Base-by-base conservation (phyloP, 2,113 vertebrate species). In the Rhineura floridana region DNA sequence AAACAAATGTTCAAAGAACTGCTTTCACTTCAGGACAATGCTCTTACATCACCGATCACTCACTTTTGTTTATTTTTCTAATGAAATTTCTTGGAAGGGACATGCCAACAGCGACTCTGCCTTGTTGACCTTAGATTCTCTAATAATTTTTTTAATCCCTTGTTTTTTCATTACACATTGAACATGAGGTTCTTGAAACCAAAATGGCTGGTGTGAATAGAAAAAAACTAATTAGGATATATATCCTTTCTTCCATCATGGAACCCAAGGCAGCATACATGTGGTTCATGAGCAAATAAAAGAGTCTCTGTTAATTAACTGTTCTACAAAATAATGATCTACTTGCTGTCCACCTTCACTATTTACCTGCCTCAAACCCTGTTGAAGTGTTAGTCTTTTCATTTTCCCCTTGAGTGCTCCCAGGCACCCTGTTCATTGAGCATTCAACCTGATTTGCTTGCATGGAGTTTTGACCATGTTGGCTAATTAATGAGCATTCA, bases 1-100 rank as follows among this genome's bases (percentile, higher is more conserved):
- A 91, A 82, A 75, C 91, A 87, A 93, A 84, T 12, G 23, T 70
- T 89, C 80, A 80, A 88, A 92, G 80, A 81, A 11, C 19, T 46
- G 28, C 50, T 59, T 79, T 87, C 77, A 50, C 42, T 19, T 25
- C 50, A n/a, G 78, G 50, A 72, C 36, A 44, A 78, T 3, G 2
- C 52, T 39, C 11, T 72, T 81, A 33, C 33, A 46, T 72, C 7
- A 59, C 39, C 65, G 15, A 13, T 12, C 25, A 28, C 33, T 39
- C 50, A 46, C 50, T 46, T 39, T 7, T 2, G 28, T 86, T 90
- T 39, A 3, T 59, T 59, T 59, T 19, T 59, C 12, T 89, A 90
- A 90, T 77, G 5, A 82, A 84, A 87, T 50, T 59, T 59, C 25
- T 82, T 81, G 86, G 25, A 62, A 91, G 81, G 90, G 92, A 82